phyloP scores from a whole-genome alignment of 1,140 invertebrate species.

The Manduca sexta region DNA sequence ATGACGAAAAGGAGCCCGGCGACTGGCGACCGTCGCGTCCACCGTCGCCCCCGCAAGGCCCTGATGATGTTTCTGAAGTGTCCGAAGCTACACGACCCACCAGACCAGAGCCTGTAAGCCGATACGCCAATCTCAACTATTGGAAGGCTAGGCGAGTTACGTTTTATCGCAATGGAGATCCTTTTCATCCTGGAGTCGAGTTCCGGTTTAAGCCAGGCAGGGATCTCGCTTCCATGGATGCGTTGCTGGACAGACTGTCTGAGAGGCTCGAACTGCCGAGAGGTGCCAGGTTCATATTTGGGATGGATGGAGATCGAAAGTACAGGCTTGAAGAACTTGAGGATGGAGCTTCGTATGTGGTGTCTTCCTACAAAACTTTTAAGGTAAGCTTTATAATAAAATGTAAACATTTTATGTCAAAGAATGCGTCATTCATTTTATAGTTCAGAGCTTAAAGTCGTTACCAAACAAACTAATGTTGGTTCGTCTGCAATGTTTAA shows the following conservation, averaged over 20 bases:
- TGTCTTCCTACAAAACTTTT: conserved; percentile 93
- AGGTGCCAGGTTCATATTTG: conserved; percentile 92
- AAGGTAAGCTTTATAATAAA: conserved; percentile 77
- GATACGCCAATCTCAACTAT: conserved; percentile 87
- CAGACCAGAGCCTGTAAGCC: conserved; percentile 68
- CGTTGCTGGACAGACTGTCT: conserved; percentile 88
- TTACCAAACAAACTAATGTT: background rate
- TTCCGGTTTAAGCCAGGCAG: conserved; percentile 91
- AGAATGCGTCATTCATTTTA: no score
- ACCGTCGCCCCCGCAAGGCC: conserved; percentile 55
- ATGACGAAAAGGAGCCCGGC: conserved; percentile 49
- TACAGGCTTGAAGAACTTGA: conserved; percentile 89
- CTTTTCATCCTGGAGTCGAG: conserved; percentile 91
- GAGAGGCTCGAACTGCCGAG: conserved; percentile 86
- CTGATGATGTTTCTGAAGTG: conserved; percentile 59
- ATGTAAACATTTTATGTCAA: no score
- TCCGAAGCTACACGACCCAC: conserved; percentile 51
- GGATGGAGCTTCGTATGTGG: conserved; percentile 92
- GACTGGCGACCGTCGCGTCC: conserved; percentile 66
- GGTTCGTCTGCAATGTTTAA: background rate
- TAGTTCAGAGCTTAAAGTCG: background rate
- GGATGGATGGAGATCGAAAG: conserved; percentile 90
- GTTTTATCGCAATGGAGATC: conserved; percentile 95
- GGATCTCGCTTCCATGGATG: conserved; percentile 90
- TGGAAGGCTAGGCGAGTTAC: conserved; percentile 90